Base-by-base conservation (phyloP, 2,113 vertebrate species). In the Cheirogaleus medius region DNA sequence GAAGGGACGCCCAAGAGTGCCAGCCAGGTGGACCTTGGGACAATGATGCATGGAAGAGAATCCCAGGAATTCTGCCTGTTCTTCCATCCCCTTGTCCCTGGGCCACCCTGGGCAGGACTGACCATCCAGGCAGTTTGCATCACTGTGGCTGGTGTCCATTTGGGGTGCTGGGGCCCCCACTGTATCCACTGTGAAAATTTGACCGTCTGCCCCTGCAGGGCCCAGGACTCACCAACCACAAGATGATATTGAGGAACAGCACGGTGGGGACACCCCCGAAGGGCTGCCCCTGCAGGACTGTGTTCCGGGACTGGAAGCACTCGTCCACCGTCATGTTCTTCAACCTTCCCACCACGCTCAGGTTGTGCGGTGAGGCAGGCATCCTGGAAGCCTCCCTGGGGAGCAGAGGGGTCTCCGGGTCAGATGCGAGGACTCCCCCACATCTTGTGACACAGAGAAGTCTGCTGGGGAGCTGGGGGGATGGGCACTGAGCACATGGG, bases 221-320 rank as follows among this genome's bases (percentile, higher is more conserved):
- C 13, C 63, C 49, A 8, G 66, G 0, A 4, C 98, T 98, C 98
- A 99, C 99, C 99, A 99, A 97, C 99, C 99, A 99, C 91, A 99
- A 94, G 96, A 99, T 80, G 80, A 99, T 92, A 76, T 99, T 99
- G 98, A 99, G 99, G 97, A 98, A 86, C 0, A 99, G 99, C 82
- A 99, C 99, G 0, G 99, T 99, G 88, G 99, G 99, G 85, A 99
- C 98, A 0, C 99, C 99, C 0, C 99, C 99, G 0, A 99, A 99
- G 0, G 99, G 99, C 98, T 99, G 98, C 5, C 99, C 99, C 97
- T 99, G 99, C 74, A 99, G 99, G 89, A 99, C 99, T 0, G 99
- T 99, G 98, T 98, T 99, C 97, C 52, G 99, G 25, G 99, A 99
- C 52, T 98, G 99, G 97, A 99, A 99, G 95, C 99, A 99, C 47